Conservation (phyloP, 2,888 invertebrate genomes). For the Brachylomia viminalis region DNA sequence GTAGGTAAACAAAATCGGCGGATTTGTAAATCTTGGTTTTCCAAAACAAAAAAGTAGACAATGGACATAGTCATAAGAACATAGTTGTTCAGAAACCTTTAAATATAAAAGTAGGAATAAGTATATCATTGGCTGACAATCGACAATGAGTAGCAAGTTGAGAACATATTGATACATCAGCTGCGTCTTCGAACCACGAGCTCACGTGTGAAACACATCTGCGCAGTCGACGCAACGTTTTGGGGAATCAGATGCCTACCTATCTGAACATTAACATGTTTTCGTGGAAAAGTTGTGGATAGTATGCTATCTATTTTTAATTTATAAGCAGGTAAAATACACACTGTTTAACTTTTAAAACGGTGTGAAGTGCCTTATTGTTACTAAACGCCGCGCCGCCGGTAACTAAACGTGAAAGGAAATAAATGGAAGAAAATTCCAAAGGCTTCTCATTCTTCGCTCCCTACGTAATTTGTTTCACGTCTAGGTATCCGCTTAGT, state of each 20-base stretch:
- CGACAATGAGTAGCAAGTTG: slow-evolving; percentile 20
- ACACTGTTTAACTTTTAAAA: slow-evolving; percentile 9
- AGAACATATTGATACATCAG: slow-evolving; percentile 36
- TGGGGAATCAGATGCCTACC: slow-evolving; percentile 24
- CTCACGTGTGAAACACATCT: slow-evolving; percentile 42
- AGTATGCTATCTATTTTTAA: slow-evolving; percentile 25
- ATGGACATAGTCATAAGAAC: slow-evolving; percentile 13
- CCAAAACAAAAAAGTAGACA: neutral
- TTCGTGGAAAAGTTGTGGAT: slow-evolving; percentile 27
- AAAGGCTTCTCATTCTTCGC: slow-evolving; percentile 27
- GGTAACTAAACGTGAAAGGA: slow-evolving; percentile 22
- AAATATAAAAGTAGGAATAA: slow-evolving; percentile 8
- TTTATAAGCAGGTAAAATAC: slow-evolving; percentile 18
- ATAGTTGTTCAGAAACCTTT: slow-evolving; percentile 28
- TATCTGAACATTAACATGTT: slow-evolving; percentile 31
- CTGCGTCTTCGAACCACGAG: slow-evolving; percentile 20
- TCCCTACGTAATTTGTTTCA: slow-evolving; percentile 36
- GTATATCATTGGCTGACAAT: slow-evolving; percentile 21
- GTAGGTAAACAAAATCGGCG: slow-evolving; percentile 1
- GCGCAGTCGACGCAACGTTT: slow-evolving; percentile 37
- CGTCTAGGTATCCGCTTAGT: slow-evolving; percentile 30
- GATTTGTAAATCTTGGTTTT: slow-evolving; percentile 20
- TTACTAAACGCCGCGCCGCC: too few relatives aligned
- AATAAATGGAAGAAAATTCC: slow-evolving; percentile 28
- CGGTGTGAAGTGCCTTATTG: neutral